Conservation (phyloP, 2,888 invertebrate genomes). For the Encarsia formosa region DNA sequence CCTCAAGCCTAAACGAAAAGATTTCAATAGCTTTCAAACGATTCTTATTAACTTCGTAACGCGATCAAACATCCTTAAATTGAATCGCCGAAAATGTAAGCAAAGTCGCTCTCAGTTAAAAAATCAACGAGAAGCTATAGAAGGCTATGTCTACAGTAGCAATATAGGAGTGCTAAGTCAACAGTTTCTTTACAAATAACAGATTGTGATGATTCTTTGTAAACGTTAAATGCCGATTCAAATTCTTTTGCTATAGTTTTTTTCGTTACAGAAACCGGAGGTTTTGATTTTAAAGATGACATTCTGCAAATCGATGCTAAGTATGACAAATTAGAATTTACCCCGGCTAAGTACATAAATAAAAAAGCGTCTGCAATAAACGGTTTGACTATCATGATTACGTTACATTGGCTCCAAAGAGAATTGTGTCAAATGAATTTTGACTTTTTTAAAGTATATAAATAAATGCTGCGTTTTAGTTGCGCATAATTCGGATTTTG, state of each 20-base stretch:
- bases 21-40: no score
- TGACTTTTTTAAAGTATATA: constrained; percentile 6
- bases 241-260: constrained; percentile 5
- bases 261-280: constrained; percentile 15
- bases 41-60: no score
- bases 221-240: not conserved
- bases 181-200: not conserved
- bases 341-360: constrained; percentile 4
- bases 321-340: constrained; percentile 5
- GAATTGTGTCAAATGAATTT: constrained; percentile 3
- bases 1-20: no score
- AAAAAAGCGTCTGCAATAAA: not conserved
- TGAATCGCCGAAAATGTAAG: not conserved
- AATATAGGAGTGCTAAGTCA: not conserved
- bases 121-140: not conserved
- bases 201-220: not conserved
- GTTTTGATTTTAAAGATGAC: constrained; percentile 5
- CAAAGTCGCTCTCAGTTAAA: not conserved
- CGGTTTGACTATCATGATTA: constrained; percentile 14
- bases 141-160: not conserved
- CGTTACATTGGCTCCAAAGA: constrained; percentile 5
- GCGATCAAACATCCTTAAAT: no score
- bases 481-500: constrained; percentile 21
- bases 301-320: constrained; percentile 18
- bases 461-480: constrained; percentile 14